Base-by-base conservation (phyloP, 2,888 invertebrate genomes). In the Coenonympha arcania region DNA sequence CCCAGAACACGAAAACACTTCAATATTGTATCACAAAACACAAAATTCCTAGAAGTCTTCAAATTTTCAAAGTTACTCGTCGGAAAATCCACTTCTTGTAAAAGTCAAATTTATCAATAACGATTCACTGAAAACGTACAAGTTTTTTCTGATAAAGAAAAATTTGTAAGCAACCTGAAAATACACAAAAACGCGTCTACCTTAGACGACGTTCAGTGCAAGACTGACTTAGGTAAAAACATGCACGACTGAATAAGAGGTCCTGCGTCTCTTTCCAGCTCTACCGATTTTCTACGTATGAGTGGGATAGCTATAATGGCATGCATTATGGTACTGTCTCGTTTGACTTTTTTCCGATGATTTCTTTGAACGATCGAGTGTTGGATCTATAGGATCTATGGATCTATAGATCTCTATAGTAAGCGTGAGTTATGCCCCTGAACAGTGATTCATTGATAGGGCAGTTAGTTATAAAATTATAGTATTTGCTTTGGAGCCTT, bases 241-340 rank as follows among this genome's bases (percentile, higher is more conserved):
- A 57, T 54, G 62, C 61, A 61, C 59, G 57, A 55, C 66, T 69
- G 68, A 77, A 79, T 78, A 83, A 77, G 76, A 76, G 62, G 44
- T 68, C 48, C 28, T 11, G 58, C 8, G 40, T 75, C 75, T 58
- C 68, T 52, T 16, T 77, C 68, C 6, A 42, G 42, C 72, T 4
- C 34, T 6, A 1, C 22, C 6, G 1, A 3, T 47, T 26, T 5
- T 4, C 1, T 18, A 34, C 1, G 72, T 19, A 6, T 8, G 66
- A 80, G 45, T 1, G 69, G 57, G 76, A 77, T 42, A 51, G 73
- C 55, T 64, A 76, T 66, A 82, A 74, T 78, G 84, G 83, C 76
- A 83, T 83, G 84, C 85, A 78, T 81, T 79, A 78, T 78, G 76
- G 77, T 69, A 61, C 67, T 62, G 69, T 71, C 68, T 66, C 68